Base-by-base conservation (phyloP, 2,113 vertebrate genomes). In the Arizona elegans region DNA sequence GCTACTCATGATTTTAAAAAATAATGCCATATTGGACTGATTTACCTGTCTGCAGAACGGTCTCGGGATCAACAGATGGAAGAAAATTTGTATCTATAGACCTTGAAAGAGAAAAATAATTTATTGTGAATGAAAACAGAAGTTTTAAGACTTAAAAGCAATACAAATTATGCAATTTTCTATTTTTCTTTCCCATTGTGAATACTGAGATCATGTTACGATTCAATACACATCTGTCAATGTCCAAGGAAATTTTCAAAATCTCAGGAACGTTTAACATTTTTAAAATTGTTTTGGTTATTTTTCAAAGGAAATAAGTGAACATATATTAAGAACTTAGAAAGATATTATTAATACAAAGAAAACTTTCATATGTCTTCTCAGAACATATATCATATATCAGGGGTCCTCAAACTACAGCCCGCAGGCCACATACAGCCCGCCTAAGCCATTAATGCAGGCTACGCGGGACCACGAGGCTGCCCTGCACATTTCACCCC, bases 51-150 rank as follows among this genome's bases (percentile, higher is more conserved):
- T 99, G 99, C 89, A 99, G 98, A 90, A 99, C 99, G 0, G 98
- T 99, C 97, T 99, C 99, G 12, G 99, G 99, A 97, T 99, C 99
- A 96, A 99, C 98, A 0, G 99, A 99, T 3, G 99, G 99, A 96
- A 99, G 97, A 91, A 98, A 98, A 95, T 98, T 98, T 96, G 98
- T 97, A 96, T 99, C 99, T 91, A 98, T 96, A 92, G 98, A 98
- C 95, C 99, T 99, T 96, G 58, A 81, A 53, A 96, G 89, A 92
- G 93, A 88, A 90, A 93, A 24, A 81, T 3, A 94, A 92, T 90
- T 50, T 65, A 70, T 52, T 87, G 88, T 70, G 91, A 88, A 19
- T 88, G 23, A 54, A 62, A 47, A 92, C 11, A 90, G 43, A 15
- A 95, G 17, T 50, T 52, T 87, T 91, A 93, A 56, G 23, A 2